Base-by-base conservation (phyloP, 2,888 invertebrate species). In the Hedya salicella region DNA sequence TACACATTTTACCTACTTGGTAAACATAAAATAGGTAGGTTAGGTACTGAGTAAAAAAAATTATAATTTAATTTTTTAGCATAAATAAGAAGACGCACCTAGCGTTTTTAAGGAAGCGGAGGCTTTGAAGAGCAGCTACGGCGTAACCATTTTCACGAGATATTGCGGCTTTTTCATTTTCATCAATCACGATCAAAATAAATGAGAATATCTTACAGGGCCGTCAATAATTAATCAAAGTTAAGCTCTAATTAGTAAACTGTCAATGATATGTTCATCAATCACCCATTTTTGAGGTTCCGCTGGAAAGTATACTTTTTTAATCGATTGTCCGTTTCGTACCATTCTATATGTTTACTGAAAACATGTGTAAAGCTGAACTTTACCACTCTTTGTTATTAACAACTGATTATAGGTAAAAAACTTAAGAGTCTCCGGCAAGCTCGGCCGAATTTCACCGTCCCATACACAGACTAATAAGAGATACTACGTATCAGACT, bases 211-310 rank as follows among this genome's bases (percentile, higher is more conserved):
- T 64, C 49, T 44, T 49, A 40, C 49, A 60, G 39, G 40, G n/a
- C 40, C 63, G 32, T 57, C 42, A 64, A 56, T 44, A 56, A 64
- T 64, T 64, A 64, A 64, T 64, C 63, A 63, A 63, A 48, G 48
- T 49, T 64, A 57, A 57, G 32, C 57, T 50, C 42, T 50, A 50
- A 64, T 49, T 57, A 64, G 49, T 64, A 64, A 62, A 53, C 53
- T 62, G 62, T 62, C 54, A 57, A 64, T 57, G 42, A 56, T 56
- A 30, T 57, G 40, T 42, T 50, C 63, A 63, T 63, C 49, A 63
- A 63, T 63, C 63, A 44, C 25, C 14, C 17, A 25, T 63, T 56
- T 57, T 56, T 49, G 40, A 2, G 52, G 42, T 52, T 40, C 42
- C 8, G 13, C 14, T n/a, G 32, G 19, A 25, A 11, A n/a, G 0